Evolutionary conservation across 2,888 invertebrate genomes (phyloP).

Genomic region (Pardosa pseudoannulata): DNA sequence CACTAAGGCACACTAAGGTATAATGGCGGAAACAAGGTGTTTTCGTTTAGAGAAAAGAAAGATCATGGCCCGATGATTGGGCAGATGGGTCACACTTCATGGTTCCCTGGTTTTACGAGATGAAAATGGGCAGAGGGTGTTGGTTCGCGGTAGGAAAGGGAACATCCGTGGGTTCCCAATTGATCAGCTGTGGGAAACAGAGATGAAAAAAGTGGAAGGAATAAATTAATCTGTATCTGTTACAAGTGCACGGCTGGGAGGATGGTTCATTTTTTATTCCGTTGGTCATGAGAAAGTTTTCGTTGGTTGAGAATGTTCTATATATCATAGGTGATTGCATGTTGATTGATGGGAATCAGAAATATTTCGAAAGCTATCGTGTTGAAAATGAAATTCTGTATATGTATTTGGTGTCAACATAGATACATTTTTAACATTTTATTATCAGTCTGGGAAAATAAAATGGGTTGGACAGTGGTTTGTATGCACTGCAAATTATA

Average conservation of each 20-base stretch:
- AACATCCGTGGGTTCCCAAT: neutral
- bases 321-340: no score
- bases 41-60: neutral
- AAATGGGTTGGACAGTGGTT: no score
- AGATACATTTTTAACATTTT: no score
- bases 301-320: no score
- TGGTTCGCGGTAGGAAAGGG: neutral
- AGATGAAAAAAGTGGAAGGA: neutral
- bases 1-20: neutral
- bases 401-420: no score
- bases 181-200: neutral
- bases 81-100: slow-evolving; percentile 39
- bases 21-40: neutral
- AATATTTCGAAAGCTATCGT: no score
- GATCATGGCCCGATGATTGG: slow-evolving; percentile 25
- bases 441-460: no score
- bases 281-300: no score
- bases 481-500: no score
- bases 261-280: neutral
- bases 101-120: slow-evolving; percentile 16
- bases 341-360: no score
- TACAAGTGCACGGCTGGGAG: neutral
- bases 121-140: neutral
- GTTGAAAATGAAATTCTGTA: no score
- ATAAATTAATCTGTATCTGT: no score